Evolutionary conservation across 2,797 vertebrate genomes (phyloP).

Genomic region (Falco naumanni): DNA sequence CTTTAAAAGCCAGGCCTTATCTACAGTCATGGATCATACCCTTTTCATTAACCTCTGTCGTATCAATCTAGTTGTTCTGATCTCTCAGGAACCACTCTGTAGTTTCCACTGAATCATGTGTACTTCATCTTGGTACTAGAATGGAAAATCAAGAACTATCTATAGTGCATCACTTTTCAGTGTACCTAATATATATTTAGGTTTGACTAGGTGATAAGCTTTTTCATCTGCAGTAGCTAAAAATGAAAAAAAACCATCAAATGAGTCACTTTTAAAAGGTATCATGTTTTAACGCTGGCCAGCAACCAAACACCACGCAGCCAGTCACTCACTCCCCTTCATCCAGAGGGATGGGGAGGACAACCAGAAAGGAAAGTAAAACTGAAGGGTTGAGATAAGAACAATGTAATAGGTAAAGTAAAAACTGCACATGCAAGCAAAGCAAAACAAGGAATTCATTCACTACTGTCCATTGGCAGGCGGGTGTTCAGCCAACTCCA

Average conservation of each 20-base stretch:
- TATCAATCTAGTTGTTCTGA: background rate
- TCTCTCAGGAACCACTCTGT: background rate
- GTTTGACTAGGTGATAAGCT: background rate
- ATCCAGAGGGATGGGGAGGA: no score
- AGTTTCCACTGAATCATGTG: background rate
- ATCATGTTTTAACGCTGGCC: no score
- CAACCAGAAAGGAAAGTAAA: no score
- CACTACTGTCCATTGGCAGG: no score
- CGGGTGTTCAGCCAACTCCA: no score
- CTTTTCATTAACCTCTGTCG: background rate
- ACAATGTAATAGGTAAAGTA: no score
- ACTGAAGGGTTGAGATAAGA: no score
- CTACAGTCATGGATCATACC: background rate
- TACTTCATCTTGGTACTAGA: background rate
- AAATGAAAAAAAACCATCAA: background rate
- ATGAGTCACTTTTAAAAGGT: background rate
- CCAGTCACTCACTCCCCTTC: no score
- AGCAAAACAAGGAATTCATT: no score
- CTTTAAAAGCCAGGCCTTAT: background rate
- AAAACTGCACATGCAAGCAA: no score
- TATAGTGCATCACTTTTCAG: background rate
- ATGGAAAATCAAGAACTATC: background rate
- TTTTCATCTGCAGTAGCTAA: background rate
- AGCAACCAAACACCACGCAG: no score
- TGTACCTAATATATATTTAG: background rate